phyloP scores from a whole-genome alignment of 2,113 vertebrate species.

The Myanophis thanlyinensis region DNA sequence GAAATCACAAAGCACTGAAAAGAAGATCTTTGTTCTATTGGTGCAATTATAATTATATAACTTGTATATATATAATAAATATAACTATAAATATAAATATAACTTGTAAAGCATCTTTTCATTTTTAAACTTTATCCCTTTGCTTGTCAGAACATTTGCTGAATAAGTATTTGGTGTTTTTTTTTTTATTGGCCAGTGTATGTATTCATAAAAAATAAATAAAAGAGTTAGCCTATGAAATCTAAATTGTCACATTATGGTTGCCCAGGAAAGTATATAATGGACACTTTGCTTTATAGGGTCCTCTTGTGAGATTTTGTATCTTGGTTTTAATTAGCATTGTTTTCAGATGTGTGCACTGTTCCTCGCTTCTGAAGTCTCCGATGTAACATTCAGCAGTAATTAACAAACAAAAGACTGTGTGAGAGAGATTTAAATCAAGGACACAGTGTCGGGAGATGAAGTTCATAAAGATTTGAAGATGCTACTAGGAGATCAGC shows the following conservation, averaged over 20 bases:
- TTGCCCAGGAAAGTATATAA: background rate
- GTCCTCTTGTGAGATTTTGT: background rate
- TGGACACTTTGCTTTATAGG: background rate
- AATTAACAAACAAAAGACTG: conserved; percentile 15
- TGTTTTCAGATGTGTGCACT: background rate
- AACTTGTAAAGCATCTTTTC: background rate
- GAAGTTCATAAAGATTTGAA: background rate
- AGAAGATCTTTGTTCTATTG: background rate
- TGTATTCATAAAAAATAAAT: background rate
- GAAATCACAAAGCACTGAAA: background rate
- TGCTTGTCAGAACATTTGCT: background rate
- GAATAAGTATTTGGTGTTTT: background rate
- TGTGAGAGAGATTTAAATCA: background rate
- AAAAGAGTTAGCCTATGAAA: background rate
- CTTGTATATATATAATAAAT: too few species aligned
- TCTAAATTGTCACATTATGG: background rate
- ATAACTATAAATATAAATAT: too few species aligned
- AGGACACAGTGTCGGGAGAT: background rate
- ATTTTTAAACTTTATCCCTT: background rate
- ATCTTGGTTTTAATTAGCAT: background rate
- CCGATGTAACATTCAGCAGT: conserved; percentile 7
- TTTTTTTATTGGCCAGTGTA: background rate
- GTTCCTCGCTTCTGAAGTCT: background rate
- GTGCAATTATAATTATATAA: background rate
- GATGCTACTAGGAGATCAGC: background rate